Conservation (phyloP, 2,797 vertebrate genomes). For the Gymnothorax reevesii region DNA sequence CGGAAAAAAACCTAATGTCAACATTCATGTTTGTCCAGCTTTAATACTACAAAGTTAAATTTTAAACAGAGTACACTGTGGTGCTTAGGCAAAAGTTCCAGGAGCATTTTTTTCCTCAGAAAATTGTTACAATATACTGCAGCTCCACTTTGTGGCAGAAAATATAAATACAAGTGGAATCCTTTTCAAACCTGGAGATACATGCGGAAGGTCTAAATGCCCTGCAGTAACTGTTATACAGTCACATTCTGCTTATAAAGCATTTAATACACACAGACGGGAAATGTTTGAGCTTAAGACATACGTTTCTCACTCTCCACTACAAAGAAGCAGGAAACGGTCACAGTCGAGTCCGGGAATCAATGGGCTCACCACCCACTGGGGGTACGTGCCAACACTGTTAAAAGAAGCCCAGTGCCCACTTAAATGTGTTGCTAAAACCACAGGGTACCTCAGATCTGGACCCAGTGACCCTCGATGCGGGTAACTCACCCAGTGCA, state of each 20-base stretch:
- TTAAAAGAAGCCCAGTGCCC: not conserved
- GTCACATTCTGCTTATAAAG: conserved; percentile 11
- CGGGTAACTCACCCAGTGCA: not conserved
- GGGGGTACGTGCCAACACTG: not conserved
- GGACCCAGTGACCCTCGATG: not conserved
- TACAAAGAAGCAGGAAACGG: not conserved
- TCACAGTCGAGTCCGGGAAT: not conserved
- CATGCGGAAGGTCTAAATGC: not conserved
- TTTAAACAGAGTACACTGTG: not conserved
- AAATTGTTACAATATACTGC: conserved; percentile 5
- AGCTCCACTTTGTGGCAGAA: conserved; percentile 37
- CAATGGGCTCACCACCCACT: not conserved
- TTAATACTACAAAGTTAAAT: not conserved
- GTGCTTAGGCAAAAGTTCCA: not conserved
- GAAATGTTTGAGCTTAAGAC: not conserved
- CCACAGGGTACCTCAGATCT: not conserved
- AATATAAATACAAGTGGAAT: conserved; percentile 11
- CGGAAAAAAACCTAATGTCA: not conserved
- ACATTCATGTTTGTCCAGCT: not conserved
- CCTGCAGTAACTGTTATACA: not conserved
- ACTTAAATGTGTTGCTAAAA: not conserved
- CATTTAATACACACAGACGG: not conserved
- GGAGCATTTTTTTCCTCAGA: not conserved
- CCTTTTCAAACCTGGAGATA: not conserved
- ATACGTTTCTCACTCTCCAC: not conserved